Evolutionary conservation across 37 sponge, comb jelly and placozoan species (phyloP), one percentile per base, ranked within the genome.

Genomic region (Aplysina aerophoba): DNA sequence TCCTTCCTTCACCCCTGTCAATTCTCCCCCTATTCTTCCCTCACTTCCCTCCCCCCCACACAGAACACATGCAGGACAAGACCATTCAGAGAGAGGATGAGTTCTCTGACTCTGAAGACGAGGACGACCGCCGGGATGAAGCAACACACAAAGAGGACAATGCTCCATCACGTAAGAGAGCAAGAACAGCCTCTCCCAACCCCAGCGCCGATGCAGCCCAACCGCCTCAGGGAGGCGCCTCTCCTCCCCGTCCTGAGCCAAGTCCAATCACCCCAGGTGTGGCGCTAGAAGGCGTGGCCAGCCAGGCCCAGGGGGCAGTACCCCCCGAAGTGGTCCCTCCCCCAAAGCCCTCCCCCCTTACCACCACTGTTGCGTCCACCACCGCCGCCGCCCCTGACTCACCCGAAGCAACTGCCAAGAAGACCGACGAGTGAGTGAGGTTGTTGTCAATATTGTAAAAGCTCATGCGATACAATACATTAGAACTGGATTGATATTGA

Each of bases 81-180:
- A 63, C 83, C 16, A 88, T 95, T 31, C 73, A 83, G 15, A 73
- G 92, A 30, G 93, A 89, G 57, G 92, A 93, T 64, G 98, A 97
- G 69, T 93, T 86, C 75, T 89, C 88, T 83, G 98, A 97, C 81
- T 90, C 91, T 74, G 98, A 97, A 44, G 98, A 97, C 38, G 98
- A 97, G 80, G 95, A 91, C 0, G 87, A 80, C 24, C 63, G 83
- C 30, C 39, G 60, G 36, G 80, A 61, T 44, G 30, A 40, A 82
- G 1, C 24, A 73, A 15, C 80, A 50, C 83, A 59, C 53, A 83
- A 87, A 28, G 91, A 87, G 63, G 73, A 88, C 22, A 79, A 59
- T 20, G 79, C 57, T 56, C 80, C 35, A 6, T 66, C 65, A 15
- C 27, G 60, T 2, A 89, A 89, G 73, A 84, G 65, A 31, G 86